Percentiles rank a stretch among this genome's conserved stretches.
These are phyloP conservation scores for Gnathonemus longibarbis DNA, from an alignment of 2,113 vertebrate genomes.

Conservation along the genomic window DNA sequence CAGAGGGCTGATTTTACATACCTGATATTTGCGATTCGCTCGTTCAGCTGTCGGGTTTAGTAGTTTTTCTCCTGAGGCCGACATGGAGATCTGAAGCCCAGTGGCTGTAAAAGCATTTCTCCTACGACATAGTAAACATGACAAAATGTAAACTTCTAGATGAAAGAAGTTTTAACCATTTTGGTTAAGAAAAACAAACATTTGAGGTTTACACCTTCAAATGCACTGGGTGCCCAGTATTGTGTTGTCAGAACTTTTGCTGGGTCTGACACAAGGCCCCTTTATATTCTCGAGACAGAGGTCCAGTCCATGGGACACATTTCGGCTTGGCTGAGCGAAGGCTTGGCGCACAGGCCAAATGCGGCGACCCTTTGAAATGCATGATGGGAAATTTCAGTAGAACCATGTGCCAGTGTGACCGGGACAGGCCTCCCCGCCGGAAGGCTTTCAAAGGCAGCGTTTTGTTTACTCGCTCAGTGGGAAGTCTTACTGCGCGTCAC, in stretches of 20 bases:
- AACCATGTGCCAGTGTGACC: background rate
- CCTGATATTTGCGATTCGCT: background rate
- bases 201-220: background rate
- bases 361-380: background rate
- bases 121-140: background rate
- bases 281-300: background rate
- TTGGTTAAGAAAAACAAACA: background rate
- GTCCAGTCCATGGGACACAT: background rate
- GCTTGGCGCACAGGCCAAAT: background rate
- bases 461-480: background rate
- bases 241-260: background rate
- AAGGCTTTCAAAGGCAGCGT: background rate
- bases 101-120: background rate
- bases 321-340: background rate
- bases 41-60: background rate
- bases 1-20: conserved; percentile 10
- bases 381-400: background rate
- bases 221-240: background rate
- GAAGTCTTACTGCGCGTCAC: background rate
- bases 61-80: background rate
- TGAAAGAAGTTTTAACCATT: background rate
- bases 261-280: background rate
- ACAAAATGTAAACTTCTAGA: background rate
- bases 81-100: background rate
- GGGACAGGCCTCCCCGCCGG: background rate